Evolutionary conservation across 2,797 vertebrate genomes (phyloP).

Genomic region (Tadarida brasiliensis): DNA sequence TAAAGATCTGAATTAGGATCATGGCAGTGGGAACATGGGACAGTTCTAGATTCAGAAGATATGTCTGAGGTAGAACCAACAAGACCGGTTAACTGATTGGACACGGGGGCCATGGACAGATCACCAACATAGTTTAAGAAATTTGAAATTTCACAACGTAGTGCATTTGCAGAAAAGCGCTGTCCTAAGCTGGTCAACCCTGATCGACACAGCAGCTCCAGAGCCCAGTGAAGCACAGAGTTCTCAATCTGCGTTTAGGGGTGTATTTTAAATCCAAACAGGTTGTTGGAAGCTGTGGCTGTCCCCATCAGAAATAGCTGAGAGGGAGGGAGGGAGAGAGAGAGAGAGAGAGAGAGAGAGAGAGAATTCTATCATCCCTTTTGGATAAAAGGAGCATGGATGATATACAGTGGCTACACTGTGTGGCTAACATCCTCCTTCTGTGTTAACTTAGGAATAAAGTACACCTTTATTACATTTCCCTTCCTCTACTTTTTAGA

Average conservation of each 20-base stretch:
- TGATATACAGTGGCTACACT: rapidly evolving
- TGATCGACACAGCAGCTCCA: not conserved
- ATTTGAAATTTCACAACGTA: not conserved
- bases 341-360: not conserved
- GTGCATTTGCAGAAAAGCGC: not conserved
- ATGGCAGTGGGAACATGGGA: not conserved
- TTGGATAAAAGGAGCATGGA: not conserved
- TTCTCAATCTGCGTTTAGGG: not conserved
- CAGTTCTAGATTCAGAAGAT: slow-evolving; percentile 1
- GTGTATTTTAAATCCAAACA: not conserved
- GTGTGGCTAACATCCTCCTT: not conserved
- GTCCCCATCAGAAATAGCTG: not conserved
- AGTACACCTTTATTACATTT: not conserved
- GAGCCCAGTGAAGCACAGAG: not conserved
- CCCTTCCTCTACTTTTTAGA: not conserved
- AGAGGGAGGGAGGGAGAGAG: not conserved
- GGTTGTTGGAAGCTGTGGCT: not conserved
- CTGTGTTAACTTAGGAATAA: not conserved
- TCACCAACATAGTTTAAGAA: not conserved
- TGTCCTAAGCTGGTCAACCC: not conserved
- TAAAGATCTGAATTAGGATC: not conserved
- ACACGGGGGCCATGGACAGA: not conserved
- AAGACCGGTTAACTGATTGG: not conserved
- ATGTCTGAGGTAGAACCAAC: not conserved
- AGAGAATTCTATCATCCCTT: not conserved